Conservation (phyloP, 2,797 vertebrate genomes). For the Leuciscus waleckii region DNA sequence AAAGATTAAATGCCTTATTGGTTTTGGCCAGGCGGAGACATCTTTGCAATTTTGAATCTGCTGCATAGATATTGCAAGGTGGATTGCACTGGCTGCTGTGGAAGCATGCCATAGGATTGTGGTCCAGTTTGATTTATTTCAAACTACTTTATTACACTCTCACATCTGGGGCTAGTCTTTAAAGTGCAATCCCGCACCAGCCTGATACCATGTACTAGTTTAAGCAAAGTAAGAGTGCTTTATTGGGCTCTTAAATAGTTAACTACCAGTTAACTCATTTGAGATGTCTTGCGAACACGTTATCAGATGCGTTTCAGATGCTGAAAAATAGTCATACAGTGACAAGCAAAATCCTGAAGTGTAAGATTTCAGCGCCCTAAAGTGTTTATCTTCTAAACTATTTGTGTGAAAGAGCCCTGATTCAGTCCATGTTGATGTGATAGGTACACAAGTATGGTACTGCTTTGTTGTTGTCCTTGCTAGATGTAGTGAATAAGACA, state of each 20-base stretch:
- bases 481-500: slow-evolving; percentile 63
- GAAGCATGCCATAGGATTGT: slow-evolving; percentile 16
- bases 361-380: slow-evolving; percentile 15
- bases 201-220: slow-evolving; percentile 36
- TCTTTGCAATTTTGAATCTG: slow-evolving; percentile 10
- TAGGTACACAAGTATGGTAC: slow-evolving; percentile 43
- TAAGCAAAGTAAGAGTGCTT: slow-evolving; percentile 35
- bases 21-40: slow-evolving; percentile 2
- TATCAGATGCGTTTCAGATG: slow-evolving; percentile 53
- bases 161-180: slow-evolving; percentile 47
- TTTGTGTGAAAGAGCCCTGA: slow-evolving; percentile 55
- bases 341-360: slow-evolving; percentile 48
- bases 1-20: slow-evolving; percentile 12
- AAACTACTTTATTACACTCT: slow-evolving; percentile 42
- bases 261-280: slow-evolving; percentile 58
- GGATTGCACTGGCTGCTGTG: slow-evolving; percentile 36
- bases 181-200: slow-evolving; percentile 33
- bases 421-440: slow-evolving; percentile 53
- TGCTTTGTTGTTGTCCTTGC: slow-evolving; percentile 48
- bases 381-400: slow-evolving; percentile 60
- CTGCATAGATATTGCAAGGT: slow-evolving; percentile 22
- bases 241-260: slow-evolving; percentile 26
- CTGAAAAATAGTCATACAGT: slow-evolving; percentile 32
- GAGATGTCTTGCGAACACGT: slow-evolving; percentile 44
- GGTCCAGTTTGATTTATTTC: slow-evolving; percentile 39